phyloP scores from a whole-genome alignment of 1,140 invertebrate species.

The Propsilocerus akamusi region DNA sequence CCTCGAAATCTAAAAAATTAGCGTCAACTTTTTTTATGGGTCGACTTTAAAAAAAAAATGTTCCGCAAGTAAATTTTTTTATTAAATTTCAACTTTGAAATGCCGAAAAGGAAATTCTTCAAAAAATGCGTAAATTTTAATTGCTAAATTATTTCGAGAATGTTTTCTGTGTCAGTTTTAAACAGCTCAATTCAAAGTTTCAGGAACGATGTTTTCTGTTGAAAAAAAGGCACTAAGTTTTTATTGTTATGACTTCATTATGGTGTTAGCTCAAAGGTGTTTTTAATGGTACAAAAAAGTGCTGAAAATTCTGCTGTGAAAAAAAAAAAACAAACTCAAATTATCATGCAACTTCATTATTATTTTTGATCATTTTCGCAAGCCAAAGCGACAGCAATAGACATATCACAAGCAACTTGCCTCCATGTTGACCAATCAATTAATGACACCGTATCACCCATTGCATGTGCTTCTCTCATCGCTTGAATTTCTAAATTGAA shows the following conservation, averaged over 20 bases:
- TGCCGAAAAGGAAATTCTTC: not conserved
- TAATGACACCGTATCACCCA: not conserved
- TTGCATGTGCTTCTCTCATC: too few species aligned
- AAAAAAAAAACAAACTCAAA: not conserved
- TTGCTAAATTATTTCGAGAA: not conserved
- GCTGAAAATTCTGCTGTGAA: not conserved
- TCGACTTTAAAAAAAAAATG: too few species aligned
- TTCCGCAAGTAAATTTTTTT: not conserved
- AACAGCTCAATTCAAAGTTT: too few species aligned
- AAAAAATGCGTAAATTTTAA: not conserved
- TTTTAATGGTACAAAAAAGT: not conserved
- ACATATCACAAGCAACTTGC: too few species aligned
- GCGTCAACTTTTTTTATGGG: too few species aligned
- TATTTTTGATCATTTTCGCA: too few species aligned
- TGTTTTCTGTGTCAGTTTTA: not conserved
- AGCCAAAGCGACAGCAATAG: too few species aligned
- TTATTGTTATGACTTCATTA: conserved; percentile 2
- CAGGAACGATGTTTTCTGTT: too few species aligned
- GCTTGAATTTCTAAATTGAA: too few species aligned
- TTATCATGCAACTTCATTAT: too few species aligned
- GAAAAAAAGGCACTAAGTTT: not conserved
- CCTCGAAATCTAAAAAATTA: too few species aligned
- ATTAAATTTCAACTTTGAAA: not conserved
- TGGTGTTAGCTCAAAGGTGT: not conserved
- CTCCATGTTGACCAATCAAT: too few species aligned